A percentile compares a stretch with the other conserved stretches of the same genome.
Evolutionary conservation across 2,113 vertebrate species (phyloP).

Genomic region (Cyprinodon brontotheroides): DNA sequence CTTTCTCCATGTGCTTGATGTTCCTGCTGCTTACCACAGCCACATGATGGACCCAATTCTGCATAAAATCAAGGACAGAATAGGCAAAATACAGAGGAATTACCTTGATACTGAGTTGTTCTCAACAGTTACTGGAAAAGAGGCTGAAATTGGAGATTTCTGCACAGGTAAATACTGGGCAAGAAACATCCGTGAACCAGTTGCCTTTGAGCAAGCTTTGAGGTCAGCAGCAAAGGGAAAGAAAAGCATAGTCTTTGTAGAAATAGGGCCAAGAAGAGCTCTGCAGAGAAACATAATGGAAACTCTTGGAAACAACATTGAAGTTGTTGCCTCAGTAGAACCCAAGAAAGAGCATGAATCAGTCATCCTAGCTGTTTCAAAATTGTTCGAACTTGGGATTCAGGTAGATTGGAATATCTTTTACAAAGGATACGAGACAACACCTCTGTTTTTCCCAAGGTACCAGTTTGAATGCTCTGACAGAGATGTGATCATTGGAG

Average conservation of each 20-base stretch:
- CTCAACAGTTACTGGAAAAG: conserved; percentile 83
- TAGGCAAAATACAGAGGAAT: conserved; percentile 71
- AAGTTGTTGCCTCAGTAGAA: conserved; percentile 77
- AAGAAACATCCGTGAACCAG: conserved; percentile 82
- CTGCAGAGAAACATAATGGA: conserved; percentile 84
- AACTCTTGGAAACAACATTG: conserved; percentile 71
- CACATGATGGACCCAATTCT: conserved; percentile 86
- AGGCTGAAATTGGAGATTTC: conserved; percentile 76
- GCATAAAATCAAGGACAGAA: conserved; percentile 62
- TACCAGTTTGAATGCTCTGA: conserved; percentile 84
- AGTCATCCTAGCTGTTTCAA: conserved; percentile 67
- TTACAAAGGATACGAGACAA: conserved; percentile 73
- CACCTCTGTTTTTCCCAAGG: conserved; percentile 76
- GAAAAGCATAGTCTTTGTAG: conserved; percentile 81
- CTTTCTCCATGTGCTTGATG: conserved; percentile 82
- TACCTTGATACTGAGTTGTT: conserved; percentile 77
- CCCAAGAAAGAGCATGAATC: conserved; percentile 78
- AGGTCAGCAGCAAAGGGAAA: conserved; percentile 66
- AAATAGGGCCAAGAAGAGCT: conserved; percentile 81
- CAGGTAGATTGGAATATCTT: conserved; percentile 81
- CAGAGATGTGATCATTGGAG: conserved; percentile 61
- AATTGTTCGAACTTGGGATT: conserved; percentile 81
- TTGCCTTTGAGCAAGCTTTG: conserved; percentile 81
- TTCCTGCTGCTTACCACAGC: conserved; percentile 87
- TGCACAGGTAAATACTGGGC: conserved; percentile 85